phyloP scores from a whole-genome alignment of 1,140 invertebrate species.

The Ceratina australensis region DNA sequence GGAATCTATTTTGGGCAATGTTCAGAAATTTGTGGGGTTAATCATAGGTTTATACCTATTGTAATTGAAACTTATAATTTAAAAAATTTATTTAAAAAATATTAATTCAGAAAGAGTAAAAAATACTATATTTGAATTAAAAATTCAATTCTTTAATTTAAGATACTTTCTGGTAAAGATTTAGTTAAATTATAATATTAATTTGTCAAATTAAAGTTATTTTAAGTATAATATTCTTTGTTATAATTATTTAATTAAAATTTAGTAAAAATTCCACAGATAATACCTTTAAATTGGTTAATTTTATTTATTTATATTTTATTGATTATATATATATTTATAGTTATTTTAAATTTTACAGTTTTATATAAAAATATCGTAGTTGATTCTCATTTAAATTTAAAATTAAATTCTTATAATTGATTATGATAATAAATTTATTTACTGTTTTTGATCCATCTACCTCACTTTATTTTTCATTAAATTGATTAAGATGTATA shows the following conservation, averaged over 20 bases:
- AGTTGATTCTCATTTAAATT: slow-evolving; percentile 77
- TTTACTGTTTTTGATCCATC: slow-evolving; percentile 65
- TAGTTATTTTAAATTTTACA: slow-evolving; percentile 76
- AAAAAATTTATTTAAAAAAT: too few relatives aligned
- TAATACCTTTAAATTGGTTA: slow-evolving; percentile 58
- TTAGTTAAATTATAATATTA: slow-evolving; percentile 75
- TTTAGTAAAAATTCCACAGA: slow-evolving; percentile 59
- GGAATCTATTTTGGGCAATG: slow-evolving; percentile 86
- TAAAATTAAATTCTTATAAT: slow-evolving; percentile 66
- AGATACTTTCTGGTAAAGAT: too few relatives aligned
- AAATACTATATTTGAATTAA: slow-evolving; percentile 72
- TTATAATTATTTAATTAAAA: not conserved
- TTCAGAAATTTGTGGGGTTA: slow-evolving; percentile 88
- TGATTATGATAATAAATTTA: slow-evolving; percentile 61
- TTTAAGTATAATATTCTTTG: slow-evolving; percentile 48
- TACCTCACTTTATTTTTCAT: slow-evolving; percentile 66
- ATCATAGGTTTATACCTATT: slow-evolving; percentile 89
- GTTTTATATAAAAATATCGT: slow-evolving; percentile 76
- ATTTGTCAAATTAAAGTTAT: slow-evolving; percentile 72
- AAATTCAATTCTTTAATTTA: slow-evolving; percentile 81
- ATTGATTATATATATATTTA: slow-evolving; percentile 75
- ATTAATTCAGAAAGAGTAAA: slow-evolving; percentile 82
- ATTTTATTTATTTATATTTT: slow-evolving; percentile 62
- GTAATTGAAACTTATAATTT: too few relatives aligned
- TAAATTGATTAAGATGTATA: slow-evolving; percentile 79